These are phyloP conservation scores for Folsomia manolachei DNA, from an alignment of 2,888 invertebrate genomes.

Conservation along the genomic window DNA sequence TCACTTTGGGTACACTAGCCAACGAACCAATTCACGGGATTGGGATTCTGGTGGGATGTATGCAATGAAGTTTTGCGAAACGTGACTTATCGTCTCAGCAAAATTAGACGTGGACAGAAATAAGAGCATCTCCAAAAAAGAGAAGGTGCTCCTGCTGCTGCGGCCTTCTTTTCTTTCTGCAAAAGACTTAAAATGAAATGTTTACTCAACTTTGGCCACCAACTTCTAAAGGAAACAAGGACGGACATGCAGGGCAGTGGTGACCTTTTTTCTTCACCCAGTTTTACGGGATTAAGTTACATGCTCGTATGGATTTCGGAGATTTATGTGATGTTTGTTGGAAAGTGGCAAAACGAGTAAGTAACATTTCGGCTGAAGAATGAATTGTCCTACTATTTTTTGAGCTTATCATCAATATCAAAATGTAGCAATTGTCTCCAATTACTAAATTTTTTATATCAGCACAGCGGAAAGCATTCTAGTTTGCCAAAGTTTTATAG, in stretches of 20 bases:
- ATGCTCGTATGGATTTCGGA: too few relatives aligned
- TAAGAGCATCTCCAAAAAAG: neutral
- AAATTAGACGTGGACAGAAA: neutral
- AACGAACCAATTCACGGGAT: neutral
- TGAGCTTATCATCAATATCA: too few relatives aligned
- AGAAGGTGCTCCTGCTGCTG: neutral
- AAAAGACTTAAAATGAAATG: neutral
- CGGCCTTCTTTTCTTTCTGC: too few relatives aligned
- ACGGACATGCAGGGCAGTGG: neutral
- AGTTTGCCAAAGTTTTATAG: too few relatives aligned
- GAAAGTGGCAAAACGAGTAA: too few relatives aligned
- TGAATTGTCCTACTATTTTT: too few relatives aligned
- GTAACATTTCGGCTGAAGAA: too few relatives aligned
- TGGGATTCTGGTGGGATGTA: neutral
- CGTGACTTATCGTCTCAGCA: neutral
- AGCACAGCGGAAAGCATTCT: too few relatives aligned
- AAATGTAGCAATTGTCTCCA: too few relatives aligned
- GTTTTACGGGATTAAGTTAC: too few relatives aligned
- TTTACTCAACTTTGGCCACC: neutral
- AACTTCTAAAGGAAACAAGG: neutral
- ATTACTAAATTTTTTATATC: too few relatives aligned
- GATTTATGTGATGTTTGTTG: too few relatives aligned
- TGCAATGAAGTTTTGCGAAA: constrained; percentile 3
- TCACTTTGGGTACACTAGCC: neutral
- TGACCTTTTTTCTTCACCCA: neutral